phyloP scores from a whole-genome alignment of 2,888 invertebrate species.

The Furcula furcula region DNA sequence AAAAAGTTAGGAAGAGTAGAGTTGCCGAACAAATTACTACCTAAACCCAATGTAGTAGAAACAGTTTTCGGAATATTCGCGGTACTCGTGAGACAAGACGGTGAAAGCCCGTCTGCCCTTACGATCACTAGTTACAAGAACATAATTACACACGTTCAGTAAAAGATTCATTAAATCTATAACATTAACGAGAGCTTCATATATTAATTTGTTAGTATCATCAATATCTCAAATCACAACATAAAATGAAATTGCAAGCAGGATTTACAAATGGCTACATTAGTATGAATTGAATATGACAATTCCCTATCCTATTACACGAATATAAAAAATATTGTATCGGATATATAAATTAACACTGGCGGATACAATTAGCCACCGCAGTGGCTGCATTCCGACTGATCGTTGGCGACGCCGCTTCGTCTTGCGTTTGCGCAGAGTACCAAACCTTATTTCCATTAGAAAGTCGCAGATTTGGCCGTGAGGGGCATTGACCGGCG shows the following conservation, averaged over 20 bases:
- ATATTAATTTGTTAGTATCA: slow-evolving; percentile 26
- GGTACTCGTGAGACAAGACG: slow-evolving; percentile 50
- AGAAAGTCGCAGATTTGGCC: slow-evolving; percentile 74
- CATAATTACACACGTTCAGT: slow-evolving; percentile 65
- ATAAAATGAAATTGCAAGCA: slow-evolving; percentile 14
- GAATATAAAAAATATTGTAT: slow-evolving; percentile 39
- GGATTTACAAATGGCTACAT: too few species aligned
- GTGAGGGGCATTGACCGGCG: slow-evolving; percentile 60
- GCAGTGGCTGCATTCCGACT: slow-evolving; percentile 41
- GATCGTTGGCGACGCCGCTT: too few species aligned
- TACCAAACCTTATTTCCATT: slow-evolving; percentile 61
- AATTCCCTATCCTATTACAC: slow-evolving; percentile 23
- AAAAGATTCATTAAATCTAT: slow-evolving; percentile 60
- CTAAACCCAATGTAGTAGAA: slow-evolving; percentile 45
- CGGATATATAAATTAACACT: slow-evolving; percentile 46
- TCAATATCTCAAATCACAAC: slow-evolving; percentile 19
- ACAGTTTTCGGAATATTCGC: slow-evolving; percentile 43
- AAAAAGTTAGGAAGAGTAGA: slow-evolving; percentile 54
- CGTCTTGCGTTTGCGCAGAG: slow-evolving; percentile 48
- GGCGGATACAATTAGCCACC: slow-evolving; percentile 44
- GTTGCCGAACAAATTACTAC: slow-evolving; percentile 45
- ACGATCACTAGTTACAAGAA: slow-evolving; percentile 70
- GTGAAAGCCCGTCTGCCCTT: slow-evolving; percentile 77
- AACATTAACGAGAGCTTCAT: slow-evolving; percentile 41
- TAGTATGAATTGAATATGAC: slow-evolving; percentile 18